Evolutionary conservation across 2,113 vertebrate genomes (phyloP), one percentile per base, ranked within the genome.

Genomic region (Pteruthius melanotis): DNA sequence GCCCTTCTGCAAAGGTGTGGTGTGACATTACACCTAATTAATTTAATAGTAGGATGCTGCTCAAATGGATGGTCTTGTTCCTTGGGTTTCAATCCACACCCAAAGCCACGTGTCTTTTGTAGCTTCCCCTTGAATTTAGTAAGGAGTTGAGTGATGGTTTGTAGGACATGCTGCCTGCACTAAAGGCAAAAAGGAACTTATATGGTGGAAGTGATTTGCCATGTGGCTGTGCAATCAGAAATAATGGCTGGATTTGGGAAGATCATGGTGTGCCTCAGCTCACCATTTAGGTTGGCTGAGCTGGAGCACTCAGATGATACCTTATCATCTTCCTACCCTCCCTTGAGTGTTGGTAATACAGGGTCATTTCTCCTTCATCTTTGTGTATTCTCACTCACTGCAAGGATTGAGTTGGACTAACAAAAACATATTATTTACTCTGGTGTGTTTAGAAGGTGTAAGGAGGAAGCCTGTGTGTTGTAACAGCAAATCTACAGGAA

Each of bases 41-140:
- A 83, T 53, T 83, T 95, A 97, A 97, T 97, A 59, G 75, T 77
- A 95, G 92, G 96, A 70, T 95, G 94, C 95, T 74, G 50, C 39
- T 72, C 39, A 94, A 60, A 91, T 96, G 65, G 69, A 87, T 93
- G 65, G 33, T 78, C 44, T 88, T 77, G 71, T 80, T 93, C 31
- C 71, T 96, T 96, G 70, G 71, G 39, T 92, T 95, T 93, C 42
- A 33, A 57, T 65, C 88, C 60, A 87, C 83, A 59, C 96, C 94
- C 92, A 93, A 91, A 94, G 79, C 57, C 71, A 54, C 0, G 0
- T 72, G 83, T 53, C 53, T 76, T 50, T 47, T 30, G 42, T 70
- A 88, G 45, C 45, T 88, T 86, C 54, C n/a, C 49, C 45, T 70
- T 63, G 76, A 74, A 39, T 80, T 80, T 66, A 59, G 52, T 49